Base-by-base conservation (phyloP, 2,888 invertebrate genomes). In the Automeris io region DNA sequence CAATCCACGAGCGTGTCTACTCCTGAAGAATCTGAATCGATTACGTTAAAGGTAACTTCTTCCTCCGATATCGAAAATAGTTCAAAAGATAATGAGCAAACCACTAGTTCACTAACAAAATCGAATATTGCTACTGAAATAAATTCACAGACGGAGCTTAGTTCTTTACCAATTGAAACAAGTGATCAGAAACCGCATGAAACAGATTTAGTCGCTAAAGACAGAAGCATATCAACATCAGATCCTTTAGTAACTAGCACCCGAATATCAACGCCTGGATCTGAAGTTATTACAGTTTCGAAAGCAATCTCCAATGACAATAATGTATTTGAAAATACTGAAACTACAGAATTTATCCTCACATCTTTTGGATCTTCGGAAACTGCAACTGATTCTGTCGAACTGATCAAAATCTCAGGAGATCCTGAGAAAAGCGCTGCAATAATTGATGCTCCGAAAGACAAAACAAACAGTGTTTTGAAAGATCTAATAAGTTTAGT, bases 181-280 rank as follows among this genome's bases (percentile, higher is more conserved):
- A 85, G 82, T 49, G 81, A 83, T 39, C 85, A 78, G 49, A 82
- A 83, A 36, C 83, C 85, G 5, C 78, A 75, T 12, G 74, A 75
- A 33, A 66, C 68, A 2, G 78, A 78, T 31, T 70, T 59, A 40
- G 59, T 62, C 16, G 59, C 58, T 1, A 72, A 71, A 47, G 71
- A 73, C 13, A 67, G 60, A 41, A 51, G 53, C 12, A 47, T 59
- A 9, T 70, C 71, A 1, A 79, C 78, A 0, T 40, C 45, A 6
- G 59, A 65, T 23, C 51, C 70, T 1, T 40, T 58, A 5, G 46
- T 54, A 7, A 51, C 58, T 4, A 63, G 59, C 7, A 58, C 65
- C 2, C 73, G 68, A 49, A 40, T 61, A 19, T 44, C 61, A 21
- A 50, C 57, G 12, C 45, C 55, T 1, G 63, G 62, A 37, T 58